Evolutionary conservation across 2,888 invertebrate genomes (phyloP).

Genomic region (Melinaea menophilus): DNA sequence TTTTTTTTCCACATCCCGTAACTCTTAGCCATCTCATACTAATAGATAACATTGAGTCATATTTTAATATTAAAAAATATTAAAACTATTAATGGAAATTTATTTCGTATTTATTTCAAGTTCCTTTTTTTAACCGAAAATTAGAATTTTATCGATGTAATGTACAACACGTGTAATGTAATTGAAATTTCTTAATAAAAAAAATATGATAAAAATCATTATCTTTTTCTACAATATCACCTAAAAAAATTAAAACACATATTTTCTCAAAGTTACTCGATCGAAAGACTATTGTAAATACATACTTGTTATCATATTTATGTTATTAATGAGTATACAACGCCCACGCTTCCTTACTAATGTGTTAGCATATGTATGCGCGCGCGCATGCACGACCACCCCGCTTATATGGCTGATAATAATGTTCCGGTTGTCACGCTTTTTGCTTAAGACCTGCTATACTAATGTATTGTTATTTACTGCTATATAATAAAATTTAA

Average conservation of each 20-base stretch:
- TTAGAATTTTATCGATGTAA: too few relatives aligned
- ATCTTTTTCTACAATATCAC: too few relatives aligned
- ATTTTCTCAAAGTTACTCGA: background rate
- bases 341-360: background rate
- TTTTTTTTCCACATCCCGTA: slow-evolving; percentile 36
- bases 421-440: slow-evolving; percentile 5
- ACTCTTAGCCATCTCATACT: slow-evolving; percentile 2
- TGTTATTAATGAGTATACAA: background rate
- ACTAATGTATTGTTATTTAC: slow-evolving; percentile 7
- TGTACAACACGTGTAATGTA: too few relatives aligned
- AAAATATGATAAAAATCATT: too few relatives aligned
- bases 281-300: background rate
- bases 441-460: slow-evolving; percentile 25
- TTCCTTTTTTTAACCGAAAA: too few relatives aligned
- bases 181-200: too few relatives aligned
- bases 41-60: background rate
- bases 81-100: background rate
- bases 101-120: background rate
- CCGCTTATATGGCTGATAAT: background rate
- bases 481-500: slow-evolving; percentile 16
- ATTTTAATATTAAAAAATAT: background rate
- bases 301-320: background rate
- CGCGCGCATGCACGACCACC: background rate
- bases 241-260: too few relatives aligned
- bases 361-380: background rate